A percentile compares a stretch with the other conserved stretches of the same genome.
phyloP scores from a whole-genome alignment of 2,797 vertebrate genomes.

The Phataginus tricuspis region DNA sequence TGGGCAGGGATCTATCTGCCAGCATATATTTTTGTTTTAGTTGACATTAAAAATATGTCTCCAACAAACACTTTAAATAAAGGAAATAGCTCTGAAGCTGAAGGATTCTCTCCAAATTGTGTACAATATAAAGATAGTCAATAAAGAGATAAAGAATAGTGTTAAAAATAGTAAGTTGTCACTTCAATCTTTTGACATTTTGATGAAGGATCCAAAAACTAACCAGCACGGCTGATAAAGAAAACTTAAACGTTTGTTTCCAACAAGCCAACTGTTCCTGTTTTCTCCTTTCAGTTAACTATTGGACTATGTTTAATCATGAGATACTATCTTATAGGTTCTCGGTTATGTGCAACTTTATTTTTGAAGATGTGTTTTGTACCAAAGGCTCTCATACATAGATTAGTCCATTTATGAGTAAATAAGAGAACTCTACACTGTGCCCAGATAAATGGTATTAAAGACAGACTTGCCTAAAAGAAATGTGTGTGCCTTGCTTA shows the following conservation, averaged over 20 bases:
- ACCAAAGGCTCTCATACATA: slow-evolving; percentile 80
- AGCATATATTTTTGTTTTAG: slow-evolving; percentile 55
- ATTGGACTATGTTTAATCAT: slow-evolving; percentile 58
- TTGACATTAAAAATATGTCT: slow-evolving; percentile 58
- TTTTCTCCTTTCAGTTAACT: slow-evolving; percentile 61
- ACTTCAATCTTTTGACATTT: slow-evolving; percentile 66
- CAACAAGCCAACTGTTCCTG: not conserved
- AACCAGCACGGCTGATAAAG: slow-evolving; percentile 72
- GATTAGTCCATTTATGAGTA: slow-evolving; percentile 53
- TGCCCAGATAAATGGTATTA: slow-evolving; percentile 60
- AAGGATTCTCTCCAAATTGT: slow-evolving; percentile 61
- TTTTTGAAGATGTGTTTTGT: slow-evolving; percentile 75
- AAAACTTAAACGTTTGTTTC: slow-evolving; percentile 68
- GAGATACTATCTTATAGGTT: slow-evolving; percentile 48
- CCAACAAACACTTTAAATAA: slow-evolving; percentile 75
- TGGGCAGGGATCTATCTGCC: slow-evolving; percentile 62
- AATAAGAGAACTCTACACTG: slow-evolving; percentile 61
- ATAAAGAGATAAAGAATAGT: slow-evolving; percentile 62
- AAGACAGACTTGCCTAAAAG: slow-evolving; percentile 75
- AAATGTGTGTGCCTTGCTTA: slow-evolving; percentile 85
- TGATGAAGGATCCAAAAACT: slow-evolving; percentile 70
- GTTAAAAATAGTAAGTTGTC: slow-evolving; percentile 60
- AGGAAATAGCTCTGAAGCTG: slow-evolving; percentile 66
- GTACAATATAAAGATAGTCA: slow-evolving; percentile 70
- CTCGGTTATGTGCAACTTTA: slow-evolving; percentile 62